These are phyloP conservation scores for Pipistrellus nathusii DNA, from an alignment of 2,797 vertebrate species.

Conservation along the genomic window DNA sequence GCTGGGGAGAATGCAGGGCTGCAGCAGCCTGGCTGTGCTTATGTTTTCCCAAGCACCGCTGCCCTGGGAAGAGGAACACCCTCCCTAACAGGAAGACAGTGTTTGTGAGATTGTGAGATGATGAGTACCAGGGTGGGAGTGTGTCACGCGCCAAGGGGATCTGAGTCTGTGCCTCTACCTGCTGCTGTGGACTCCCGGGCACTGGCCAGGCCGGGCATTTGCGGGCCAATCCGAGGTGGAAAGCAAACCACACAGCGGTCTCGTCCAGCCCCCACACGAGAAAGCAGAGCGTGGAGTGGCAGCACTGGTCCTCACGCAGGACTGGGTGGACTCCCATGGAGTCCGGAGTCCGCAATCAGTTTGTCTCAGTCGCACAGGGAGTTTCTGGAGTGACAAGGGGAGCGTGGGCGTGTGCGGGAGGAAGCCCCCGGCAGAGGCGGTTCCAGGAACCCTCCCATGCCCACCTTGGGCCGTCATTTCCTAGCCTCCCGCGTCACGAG, in stretches of 20 bases:
- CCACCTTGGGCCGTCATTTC: not conserved
- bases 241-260: not conserved
- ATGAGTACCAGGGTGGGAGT: not conserved
- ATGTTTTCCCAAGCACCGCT: not conserved
- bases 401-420: too few relatives aligned
- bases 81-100: not conserved
- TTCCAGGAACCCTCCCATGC: not conserved
- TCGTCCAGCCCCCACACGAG: not conserved
- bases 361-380: not conserved
- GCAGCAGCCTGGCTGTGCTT: not conserved
- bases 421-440: not conserved
- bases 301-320: rapidly evolving
- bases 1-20: not conserved
- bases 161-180: not conserved
- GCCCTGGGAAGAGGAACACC: not conserved
- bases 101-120: not conserved
- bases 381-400: not conserved
- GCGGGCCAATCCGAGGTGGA: not conserved
- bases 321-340: rapidly evolving
- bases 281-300: not conserved
- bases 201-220: not conserved
- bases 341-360: not conserved
- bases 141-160: not conserved
- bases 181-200: not conserved
- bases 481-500: not conserved